Evolutionary conservation across 2,888 invertebrate genomes (phyloP).

Genomic region (Megaustenia siamemsis): DNA sequence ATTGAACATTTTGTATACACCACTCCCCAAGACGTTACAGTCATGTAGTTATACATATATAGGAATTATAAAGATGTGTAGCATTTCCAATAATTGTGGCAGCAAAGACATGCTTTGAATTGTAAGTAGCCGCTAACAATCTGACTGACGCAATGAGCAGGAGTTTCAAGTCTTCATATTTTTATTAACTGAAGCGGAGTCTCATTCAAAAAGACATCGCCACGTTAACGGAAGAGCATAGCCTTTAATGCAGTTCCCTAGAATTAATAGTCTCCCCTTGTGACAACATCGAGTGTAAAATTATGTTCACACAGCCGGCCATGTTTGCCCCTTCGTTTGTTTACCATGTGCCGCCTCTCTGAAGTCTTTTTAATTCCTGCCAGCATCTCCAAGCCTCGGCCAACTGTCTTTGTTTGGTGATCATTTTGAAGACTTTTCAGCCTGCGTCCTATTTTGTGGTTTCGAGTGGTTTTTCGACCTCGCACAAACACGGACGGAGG

Average conservation of each 20-base stretch:
- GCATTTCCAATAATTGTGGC: too few relatives aligned
- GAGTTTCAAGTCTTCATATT: too few relatives aligned
- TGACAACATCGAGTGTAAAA: conserved; percentile 47
- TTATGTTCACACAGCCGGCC: conserved; percentile 42
- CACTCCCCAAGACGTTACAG: too few relatives aligned
- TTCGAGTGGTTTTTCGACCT: conserved; percentile 27
- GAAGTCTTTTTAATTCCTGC: conserved; percentile 26
- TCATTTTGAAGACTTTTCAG: conserved; percentile 33
- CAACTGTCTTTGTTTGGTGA: conserved; percentile 51
- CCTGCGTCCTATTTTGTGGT: conserved; percentile 14
- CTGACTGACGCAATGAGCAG: too few relatives aligned
- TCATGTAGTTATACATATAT: too few relatives aligned
- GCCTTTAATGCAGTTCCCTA: conserved; percentile 2
- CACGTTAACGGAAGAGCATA: not conserved
- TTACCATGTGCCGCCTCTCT: conserved; percentile 28
- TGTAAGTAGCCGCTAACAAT: too few relatives aligned
- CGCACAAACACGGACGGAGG: conserved; percentile 7
- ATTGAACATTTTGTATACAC: too few relatives aligned
- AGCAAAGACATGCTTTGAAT: too few relatives aligned
- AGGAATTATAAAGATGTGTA: too few relatives aligned
- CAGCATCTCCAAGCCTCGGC: conserved; percentile 18
- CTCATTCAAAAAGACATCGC: too few relatives aligned
- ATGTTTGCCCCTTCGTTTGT: conserved; percentile 38
- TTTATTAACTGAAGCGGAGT: too few relatives aligned
- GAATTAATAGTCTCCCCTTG: conserved; percentile 44